Conservation (phyloP, 2,888 invertebrate genomes). For the Eupelmus urozonus region DNA sequence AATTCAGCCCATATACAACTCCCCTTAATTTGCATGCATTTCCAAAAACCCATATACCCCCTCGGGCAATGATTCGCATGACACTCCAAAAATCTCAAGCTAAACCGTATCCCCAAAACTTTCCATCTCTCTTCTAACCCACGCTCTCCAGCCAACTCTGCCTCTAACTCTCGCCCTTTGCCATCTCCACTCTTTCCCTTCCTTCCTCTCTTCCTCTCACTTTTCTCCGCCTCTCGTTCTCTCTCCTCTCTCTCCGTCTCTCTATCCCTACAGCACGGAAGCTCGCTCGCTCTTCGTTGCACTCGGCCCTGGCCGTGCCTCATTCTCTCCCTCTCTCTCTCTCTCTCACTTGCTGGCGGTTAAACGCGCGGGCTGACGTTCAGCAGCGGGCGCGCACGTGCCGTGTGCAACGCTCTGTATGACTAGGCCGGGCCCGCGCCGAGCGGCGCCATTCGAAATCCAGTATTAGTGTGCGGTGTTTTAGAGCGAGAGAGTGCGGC, state of each 20-base stretch:
- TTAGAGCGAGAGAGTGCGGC: slow-evolving; percentile 68
- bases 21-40: not conserved
- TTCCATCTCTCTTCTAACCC: not conserved
- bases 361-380: not conserved
- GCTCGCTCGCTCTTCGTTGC: not conserved
- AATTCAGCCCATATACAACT: too few relatives aligned
- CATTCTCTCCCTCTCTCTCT: slow-evolving; percentile 11
- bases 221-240: not conserved
- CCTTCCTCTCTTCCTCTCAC: slow-evolving; percentile 11
- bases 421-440: slow-evolving; percentile 76
- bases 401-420: slow-evolving; percentile 77
- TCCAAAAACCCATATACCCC: not conserved
- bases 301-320: not conserved
- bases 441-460: slow-evolving; percentile 76
- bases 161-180: not conserved
- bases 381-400: slow-evolving; percentile 67
- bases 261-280: not conserved
- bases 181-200: slow-evolving; percentile 6
- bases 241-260: not conserved
- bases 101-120: not conserved
- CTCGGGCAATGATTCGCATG: not conserved
- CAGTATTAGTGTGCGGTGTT: slow-evolving; percentile 77
- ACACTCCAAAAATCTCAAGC: not conserved
- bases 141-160: not conserved
- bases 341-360: slow-evolving; percentile 10